phyloP scores from a whole-genome alignment of 1,140 invertebrate genomes.

The Gonatopus flavifemur region DNA sequence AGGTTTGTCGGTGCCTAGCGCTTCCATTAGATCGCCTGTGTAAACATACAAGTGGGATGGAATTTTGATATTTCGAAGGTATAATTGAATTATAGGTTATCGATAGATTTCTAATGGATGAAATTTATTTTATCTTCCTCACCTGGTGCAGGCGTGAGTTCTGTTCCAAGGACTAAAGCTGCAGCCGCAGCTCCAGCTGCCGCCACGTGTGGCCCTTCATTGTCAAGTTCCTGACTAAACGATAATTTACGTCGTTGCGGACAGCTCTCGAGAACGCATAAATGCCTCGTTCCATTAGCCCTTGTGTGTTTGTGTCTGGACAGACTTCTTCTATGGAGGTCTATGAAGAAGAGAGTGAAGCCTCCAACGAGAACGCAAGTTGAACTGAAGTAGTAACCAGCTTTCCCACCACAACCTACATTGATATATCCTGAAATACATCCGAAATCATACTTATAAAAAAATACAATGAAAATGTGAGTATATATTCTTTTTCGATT shows the following conservation, averaged over 20 bases:
- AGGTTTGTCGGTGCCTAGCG: conserved; percentile 59
- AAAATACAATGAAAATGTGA: conserved; percentile 1
- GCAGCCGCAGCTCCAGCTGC: conserved; percentile 53
- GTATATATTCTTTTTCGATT: neutral
- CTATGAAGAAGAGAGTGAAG: conserved; percentile 76
- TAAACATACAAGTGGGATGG: neutral
- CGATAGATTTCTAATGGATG: neutral
- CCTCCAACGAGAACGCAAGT: conserved; percentile 75
- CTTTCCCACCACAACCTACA: conserved; percentile 70
- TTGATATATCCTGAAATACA: conserved; percentile 72
- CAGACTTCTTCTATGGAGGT: conserved; percentile 72
- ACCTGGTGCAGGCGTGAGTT: conserved; percentile 42
- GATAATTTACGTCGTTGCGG: conserved; percentile 62
- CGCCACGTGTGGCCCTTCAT: conserved; percentile 49
- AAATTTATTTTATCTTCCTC: too few relatives aligned
- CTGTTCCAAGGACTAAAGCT: conserved; percentile 49
- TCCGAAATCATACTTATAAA: neutral
- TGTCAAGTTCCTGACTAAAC: conserved; percentile 63
- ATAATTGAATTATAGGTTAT: neutral
- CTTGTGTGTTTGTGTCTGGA: conserved; percentile 68
- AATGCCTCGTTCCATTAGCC: conserved; percentile 61
- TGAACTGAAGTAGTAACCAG: conserved; percentile 81
- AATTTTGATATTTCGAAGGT: neutral
- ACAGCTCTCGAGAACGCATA: conserved; percentile 63
- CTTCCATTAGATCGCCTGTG: conserved; percentile 37